Base-by-base conservation (phyloP, 2,113 vertebrate species). In the Cisticola juncidis region DNA sequence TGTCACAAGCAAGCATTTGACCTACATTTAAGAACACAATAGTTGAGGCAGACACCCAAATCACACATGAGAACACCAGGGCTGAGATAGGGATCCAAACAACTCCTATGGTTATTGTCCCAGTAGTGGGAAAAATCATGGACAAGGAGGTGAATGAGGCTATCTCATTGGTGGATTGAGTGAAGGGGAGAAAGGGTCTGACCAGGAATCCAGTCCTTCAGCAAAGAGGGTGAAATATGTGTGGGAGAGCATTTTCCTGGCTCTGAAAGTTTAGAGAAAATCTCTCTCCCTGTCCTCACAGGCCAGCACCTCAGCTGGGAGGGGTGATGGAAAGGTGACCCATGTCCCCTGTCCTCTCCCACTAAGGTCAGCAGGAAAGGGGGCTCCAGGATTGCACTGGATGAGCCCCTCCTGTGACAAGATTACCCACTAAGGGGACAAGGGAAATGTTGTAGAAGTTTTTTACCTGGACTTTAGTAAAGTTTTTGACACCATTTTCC, bases 1-100 rank as follows among this genome's bases (percentile, higher is more conserved):
- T 77, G 11, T 66, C 50, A 57, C 0, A 0, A 44, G 13, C 58
- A 19, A 38, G 12, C n/a, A 54, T 13, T 29, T 23, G 3, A 42
- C 38, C 29, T 42, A 3, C 29, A 23, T 35, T 53, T 48, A 54
- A 40, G 70, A 68, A 40, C n/a, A 47, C 8, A 9, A 21, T 2
- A 25, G 47, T 31, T 47, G 29, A 61, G 17, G 29, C 24, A 47
- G 17, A 35, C 11, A 53, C 38, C 11, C 4, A 89, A 40, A 47
- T 53, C 38, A 40, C 23, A 11, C 40, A 28, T 40, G 53, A 38
- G 28, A 51, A 38, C 45, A 60, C 24, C 28, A 74, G 5, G 16
- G 61, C 11, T 89, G 38, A 45, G 25, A 17, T 3, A 44, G 48
- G 12, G 48, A 44, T 60, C 15, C 31, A 44, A 62, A 47, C 56